Base-by-base conservation (phyloP, 2,797 vertebrate genomes). In the Hyperoplus immaculatus region DNA sequence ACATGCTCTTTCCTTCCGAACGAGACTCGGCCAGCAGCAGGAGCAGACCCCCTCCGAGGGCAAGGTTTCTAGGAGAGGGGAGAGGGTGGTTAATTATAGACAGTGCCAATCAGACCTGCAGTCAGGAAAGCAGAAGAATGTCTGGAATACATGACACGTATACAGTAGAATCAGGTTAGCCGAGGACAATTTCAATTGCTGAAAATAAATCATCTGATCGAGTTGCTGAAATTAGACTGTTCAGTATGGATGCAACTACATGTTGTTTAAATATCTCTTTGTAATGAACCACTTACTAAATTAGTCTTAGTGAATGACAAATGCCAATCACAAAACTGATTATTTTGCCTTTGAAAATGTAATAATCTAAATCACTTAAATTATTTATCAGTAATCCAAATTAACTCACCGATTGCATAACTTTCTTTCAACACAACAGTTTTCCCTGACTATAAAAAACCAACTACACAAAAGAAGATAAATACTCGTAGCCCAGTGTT, bases 1-100 rank as follows among this genome's bases (percentile, higher is more conserved):
- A 99, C 98, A 99, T 99, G 95, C 98, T 99, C 92, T 99, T 99
- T 21, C 98, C 98, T 80, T 99, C 98, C 0, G 98, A 99, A 12
- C 98, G 97, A 0, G 97, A 99, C 91, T 99, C 98, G 0, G 98
- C 98, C 86, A 99, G 79, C 58, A 99, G 96, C 88, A 99, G 93
- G 80, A 99, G 90, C 84, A 99, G 88, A 53, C 98, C 98, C 2
- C 98, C 98, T 2, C 98, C 98, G 0, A 99, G 96, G 59, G 98
- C 98, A 61, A 99, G 95, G 93, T 99, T 99, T 92, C 98, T 99
- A 81, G 3, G 15, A 51, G 57, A 65, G 15, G n/a, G n/a, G 93
- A 92, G 95, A 95, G 91, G 87, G 93, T 0, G 9, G 51, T 75
- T 78, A 82, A 62, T 78, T 79, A 46, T 60, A 56, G 3, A 65